A percentile compares a stretch with the other conserved stretches of the same genome.
phyloP scores from a whole-genome alignment of 2,113 vertebrate species.

The Anseranas semipalmata region DNA sequence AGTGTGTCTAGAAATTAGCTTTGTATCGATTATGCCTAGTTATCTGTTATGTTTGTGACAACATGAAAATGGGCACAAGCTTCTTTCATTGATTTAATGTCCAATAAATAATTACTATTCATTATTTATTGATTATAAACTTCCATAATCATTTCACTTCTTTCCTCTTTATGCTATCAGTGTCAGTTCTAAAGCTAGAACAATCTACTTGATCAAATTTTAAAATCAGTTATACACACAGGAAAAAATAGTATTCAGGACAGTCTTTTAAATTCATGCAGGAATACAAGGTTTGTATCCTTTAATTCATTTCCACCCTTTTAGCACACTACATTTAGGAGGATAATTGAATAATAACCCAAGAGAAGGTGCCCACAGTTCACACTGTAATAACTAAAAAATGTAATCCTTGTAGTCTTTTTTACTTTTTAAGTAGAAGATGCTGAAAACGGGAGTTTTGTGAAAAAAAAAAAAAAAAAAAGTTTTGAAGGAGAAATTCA shows the following conservation, averaged over 20 bases:
- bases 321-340: neutral
- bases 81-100: conserved; percentile 71
- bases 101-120: conserved; percentile 74
- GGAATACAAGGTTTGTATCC: neutral
- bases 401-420: neutral
- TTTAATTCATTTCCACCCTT: neutral
- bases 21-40: conserved; percentile 68
- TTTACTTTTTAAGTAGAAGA: neutral
- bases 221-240: neutral
- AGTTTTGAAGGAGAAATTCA: neutral
- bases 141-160: conserved; percentile 57
- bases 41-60: conserved; percentile 74
- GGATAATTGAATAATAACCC: neutral
- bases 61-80: conserved; percentile 65
- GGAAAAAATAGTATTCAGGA: neutral
- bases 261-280: neutral
- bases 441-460: neutral
- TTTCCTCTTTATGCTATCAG: conserved; percentile 23
- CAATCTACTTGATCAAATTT: conserved; percentile 36
- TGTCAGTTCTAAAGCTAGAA: conserved; percentile 36
- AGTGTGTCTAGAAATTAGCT: conserved; percentile 55
- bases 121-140: conserved; percentile 73
- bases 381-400: neutral
- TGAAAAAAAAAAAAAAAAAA: neutral
- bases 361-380: neutral